Base-by-base conservation (phyloP, 2,113 vertebrate genomes). In the Gopherus evgoodei region DNA sequence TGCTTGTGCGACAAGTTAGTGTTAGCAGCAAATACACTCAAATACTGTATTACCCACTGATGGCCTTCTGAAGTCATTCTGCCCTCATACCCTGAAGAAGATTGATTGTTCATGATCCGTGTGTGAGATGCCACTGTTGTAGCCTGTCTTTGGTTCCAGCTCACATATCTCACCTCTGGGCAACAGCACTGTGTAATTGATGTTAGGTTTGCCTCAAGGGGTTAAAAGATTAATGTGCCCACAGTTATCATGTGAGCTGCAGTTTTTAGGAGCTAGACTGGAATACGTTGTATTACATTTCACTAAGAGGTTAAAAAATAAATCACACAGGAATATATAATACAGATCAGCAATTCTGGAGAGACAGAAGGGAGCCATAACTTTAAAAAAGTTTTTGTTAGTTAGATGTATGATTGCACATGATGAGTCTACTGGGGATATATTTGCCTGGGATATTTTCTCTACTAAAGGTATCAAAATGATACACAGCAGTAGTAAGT, bases 131-230 rank as follows among this genome's bases (percentile, higher is more conserved):
- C 97, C 1, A 8, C 96, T 96, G 94, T 97, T 96, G 96, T 97
- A 95, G 94, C 79, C 94, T 97, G 93, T 97, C 92, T 97, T 97
- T 83, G 97, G 97, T 97, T 97, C 95, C 93, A 96, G 98, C 98
- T 98, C 97, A 93, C 97, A 96, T 94, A 97, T 97, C 97, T 98
- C 97, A 98, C 95, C 98, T 97, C 93, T 96, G 95, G 98, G 98
- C 96, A 95, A 75, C 52, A 96, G 95, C 92, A 90, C 96, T 47
- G 52, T 96, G 97, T 98, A 98, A 98, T 98, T 98, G 98, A 98
- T 98, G 98, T 98, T 98, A 98, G 94, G 96, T 96, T 84, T 97
- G 97, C 98, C 98, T 98, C 96, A 94, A 97, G 97, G 98, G 97
- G 98, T 98, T 98, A 96, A 98, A 97, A 97, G 98, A 97, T 96